A percentile compares a stretch with the other conserved stretches of the same genome.
These are phyloP conservation scores for Coleophora flavipennella DNA, from an alignment of 2,888 invertebrate species.

Conservation along the genomic window DNA sequence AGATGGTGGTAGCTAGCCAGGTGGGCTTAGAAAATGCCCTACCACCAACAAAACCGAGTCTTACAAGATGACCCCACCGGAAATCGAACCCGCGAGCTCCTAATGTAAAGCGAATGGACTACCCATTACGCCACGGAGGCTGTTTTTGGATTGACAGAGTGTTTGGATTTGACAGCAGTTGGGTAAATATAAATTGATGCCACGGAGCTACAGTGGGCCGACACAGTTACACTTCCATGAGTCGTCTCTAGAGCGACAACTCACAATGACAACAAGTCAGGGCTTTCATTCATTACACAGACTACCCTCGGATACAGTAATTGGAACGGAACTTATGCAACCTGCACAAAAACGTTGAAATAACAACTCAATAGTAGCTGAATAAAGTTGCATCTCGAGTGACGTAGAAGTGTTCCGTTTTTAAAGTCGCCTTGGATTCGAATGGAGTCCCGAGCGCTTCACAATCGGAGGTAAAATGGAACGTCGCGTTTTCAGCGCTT, in stretches of 20 bases:
- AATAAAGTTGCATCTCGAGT: conserved; percentile 21
- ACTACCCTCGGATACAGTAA: conserved; percentile 19
- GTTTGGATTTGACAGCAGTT: conserved; percentile 6
- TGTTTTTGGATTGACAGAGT: no score
- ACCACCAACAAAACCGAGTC: no score
- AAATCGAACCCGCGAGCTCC: no score
- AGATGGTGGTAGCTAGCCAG: no score
- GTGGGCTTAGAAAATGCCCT: no score
- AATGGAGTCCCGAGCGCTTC: conserved; percentile 35
- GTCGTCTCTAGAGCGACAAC: conserved; percentile 20
- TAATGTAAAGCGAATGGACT: no score
- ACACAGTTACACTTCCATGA: background rate
- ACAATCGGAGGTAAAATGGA: conserved; percentile 41
- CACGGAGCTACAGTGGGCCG: background rate
- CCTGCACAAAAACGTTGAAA: conserved; percentile 8
- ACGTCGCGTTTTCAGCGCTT: conserved; percentile 7
- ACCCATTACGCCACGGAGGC: no score
- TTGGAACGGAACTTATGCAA: conserved; percentile 26
- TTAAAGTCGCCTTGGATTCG: conserved; percentile 38
- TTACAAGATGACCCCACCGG: no score
- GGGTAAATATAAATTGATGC: conserved; percentile 7
- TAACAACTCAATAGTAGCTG: conserved; percentile 15
- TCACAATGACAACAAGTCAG: conserved; percentile 22
- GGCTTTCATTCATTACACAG: conserved; percentile 5
- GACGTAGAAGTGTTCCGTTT: conserved; percentile 37